These are phyloP conservation scores for Falco concolor DNA, from an alignment of 2,797 vertebrate genomes.

Conservation along the genomic window DNA sequence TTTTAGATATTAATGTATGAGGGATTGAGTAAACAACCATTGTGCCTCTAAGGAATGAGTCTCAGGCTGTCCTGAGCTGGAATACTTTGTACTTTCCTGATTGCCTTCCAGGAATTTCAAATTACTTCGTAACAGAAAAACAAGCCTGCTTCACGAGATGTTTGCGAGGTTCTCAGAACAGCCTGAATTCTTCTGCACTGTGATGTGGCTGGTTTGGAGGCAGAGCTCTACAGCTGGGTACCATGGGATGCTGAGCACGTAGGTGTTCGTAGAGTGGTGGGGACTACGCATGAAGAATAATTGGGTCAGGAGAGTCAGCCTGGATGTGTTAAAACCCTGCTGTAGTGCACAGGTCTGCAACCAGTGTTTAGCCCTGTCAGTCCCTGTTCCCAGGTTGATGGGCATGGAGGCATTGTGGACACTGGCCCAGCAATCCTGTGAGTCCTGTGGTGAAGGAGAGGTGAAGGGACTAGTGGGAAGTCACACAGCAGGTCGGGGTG, in stretches of 20 bases:
- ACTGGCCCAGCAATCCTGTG: not conserved
- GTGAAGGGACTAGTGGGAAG: not conserved
- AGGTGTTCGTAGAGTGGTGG: not conserved
- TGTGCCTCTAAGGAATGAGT: conserved; percentile 65
- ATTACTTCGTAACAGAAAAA: conserved; percentile 60
- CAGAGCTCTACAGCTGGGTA: not conserved
- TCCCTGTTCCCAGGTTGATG: not conserved
- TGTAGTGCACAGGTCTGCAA: not conserved
- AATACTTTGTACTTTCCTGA: conserved; percentile 69
- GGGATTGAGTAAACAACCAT: conserved; percentile 61
- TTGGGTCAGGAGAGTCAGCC: not conserved
- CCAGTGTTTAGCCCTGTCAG: not conserved
- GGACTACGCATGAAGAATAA: not conserved
- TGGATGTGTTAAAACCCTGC: not conserved
- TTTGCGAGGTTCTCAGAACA: not conserved
- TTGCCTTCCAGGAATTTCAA: conserved; percentile 68
- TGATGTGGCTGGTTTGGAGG: not conserved
- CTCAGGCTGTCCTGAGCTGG: conserved; percentile 64
- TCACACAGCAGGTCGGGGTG: not conserved
- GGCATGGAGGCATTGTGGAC: accelerated
- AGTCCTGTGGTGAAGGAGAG: not conserved
- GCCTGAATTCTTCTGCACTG: not conserved
- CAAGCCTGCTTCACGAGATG: not conserved
- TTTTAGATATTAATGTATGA: conserved; percentile 63
- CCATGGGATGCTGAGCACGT: accelerated